Conservation (phyloP, 2,797 vertebrate genomes). For the Echeneis naucrates region DNA sequence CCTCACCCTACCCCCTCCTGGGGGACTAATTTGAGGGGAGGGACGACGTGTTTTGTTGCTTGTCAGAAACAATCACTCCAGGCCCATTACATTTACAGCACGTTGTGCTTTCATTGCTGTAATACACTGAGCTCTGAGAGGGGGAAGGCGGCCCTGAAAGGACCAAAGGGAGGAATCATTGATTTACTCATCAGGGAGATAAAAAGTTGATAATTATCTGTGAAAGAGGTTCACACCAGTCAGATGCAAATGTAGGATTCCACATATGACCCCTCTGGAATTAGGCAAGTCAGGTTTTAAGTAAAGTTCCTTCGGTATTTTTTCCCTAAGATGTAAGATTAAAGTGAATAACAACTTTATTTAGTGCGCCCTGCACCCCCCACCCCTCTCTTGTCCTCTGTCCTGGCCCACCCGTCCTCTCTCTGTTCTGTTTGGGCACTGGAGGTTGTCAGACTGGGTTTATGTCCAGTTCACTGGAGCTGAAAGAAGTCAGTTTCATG, state of each 20-base stretch:
- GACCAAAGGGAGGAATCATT: constrained; percentile 87
- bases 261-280: constrained; percentile 20
- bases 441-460: constrained; percentile 87
- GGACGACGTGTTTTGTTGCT: constrained; percentile 99
- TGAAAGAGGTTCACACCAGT: constrained; percentile 83
- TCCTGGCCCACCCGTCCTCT: constrained; percentile 76
- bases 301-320: constrained; percentile 12
- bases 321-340: constrained; percentile 38
- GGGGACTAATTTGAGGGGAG: constrained; percentile 99
- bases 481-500: constrained; percentile 90
- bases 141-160: constrained; percentile 84
- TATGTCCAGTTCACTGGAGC: constrained; percentile 90
- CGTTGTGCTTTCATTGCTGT: constrained; percentile 98
- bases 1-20: constrained; percentile 93
- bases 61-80: constrained; percentile 99
- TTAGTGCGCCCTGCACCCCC: constrained; percentile 56
- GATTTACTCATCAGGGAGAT: constrained; percentile 87
- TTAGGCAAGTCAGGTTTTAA: constrained; percentile 9
- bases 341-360: constrained; percentile 83
- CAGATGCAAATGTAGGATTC: constrained; percentile 38
- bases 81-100: constrained; percentile 99
- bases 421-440: constrained; percentile 82
- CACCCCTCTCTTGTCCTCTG: constrained; percentile 67
- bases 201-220: constrained; percentile 90
- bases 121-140: constrained; percentile 91